A percentile compares a stretch with the other conserved stretches of the same genome.
phyloP scores from a whole-genome alignment of 2,797 vertebrate species.

The Chaetophractus vellerosus region DNA sequence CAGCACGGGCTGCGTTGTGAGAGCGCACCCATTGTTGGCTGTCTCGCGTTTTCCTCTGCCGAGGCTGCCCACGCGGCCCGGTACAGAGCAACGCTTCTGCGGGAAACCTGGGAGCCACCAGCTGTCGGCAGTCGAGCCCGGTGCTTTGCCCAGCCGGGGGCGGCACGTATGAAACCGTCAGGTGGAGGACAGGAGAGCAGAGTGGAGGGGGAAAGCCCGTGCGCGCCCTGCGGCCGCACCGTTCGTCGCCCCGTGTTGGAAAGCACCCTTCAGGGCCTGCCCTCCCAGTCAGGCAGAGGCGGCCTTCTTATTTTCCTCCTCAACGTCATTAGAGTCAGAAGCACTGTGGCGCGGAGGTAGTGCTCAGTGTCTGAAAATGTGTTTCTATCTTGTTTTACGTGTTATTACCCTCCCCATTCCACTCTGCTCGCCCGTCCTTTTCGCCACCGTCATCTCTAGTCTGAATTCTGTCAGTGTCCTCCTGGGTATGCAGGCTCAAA shows the following conservation, averaged over 20 bases:
- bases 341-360: conserved; percentile 7
- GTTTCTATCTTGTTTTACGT: conserved; percentile 63
- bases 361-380: conserved; percentile 37
- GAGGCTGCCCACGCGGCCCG: not conserved
- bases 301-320: conserved; percentile 84
- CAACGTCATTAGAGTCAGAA: conserved; percentile 86
- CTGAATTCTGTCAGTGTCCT: conserved; percentile 66
- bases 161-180: conserved; percentile 74
- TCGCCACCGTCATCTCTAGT: conserved; percentile 40
- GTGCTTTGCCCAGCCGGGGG: conserved; percentile 53
- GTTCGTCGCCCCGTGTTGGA: conserved; percentile 66
- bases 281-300: not conserved
- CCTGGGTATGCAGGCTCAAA: conserved; percentile 65
- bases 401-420: not conserved
- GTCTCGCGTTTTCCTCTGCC: not conserved
- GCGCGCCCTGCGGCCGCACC: conserved; percentile 77
- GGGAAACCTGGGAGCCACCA: not conserved
- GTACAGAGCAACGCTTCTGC: not conserved
- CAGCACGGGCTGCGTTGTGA: fast-evolving
- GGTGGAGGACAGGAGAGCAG: conserved; percentile 82
- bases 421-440: conserved; percentile 54
- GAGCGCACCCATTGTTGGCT: not conserved
- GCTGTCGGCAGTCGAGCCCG: conserved; percentile 30
- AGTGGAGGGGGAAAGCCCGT: conserved; percentile 83
- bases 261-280: not conserved